Evolutionary conservation across 2,888 invertebrate genomes (phyloP), one percentile per base, ranked within the genome.

Genomic region (Rhogogaster chlorosoma): DNA sequence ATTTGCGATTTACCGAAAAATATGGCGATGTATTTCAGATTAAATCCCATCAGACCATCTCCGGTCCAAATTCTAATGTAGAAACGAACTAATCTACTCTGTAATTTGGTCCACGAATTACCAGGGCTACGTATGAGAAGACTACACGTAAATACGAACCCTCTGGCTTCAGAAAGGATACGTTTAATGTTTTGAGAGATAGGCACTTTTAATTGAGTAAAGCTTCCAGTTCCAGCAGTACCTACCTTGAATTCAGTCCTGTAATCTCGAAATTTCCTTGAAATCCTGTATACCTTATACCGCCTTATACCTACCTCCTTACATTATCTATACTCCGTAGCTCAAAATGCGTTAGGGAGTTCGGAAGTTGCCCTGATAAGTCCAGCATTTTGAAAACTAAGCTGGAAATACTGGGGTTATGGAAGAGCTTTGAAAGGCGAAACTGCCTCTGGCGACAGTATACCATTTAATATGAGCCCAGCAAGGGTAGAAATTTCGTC

Each of bases 161-260:
- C 4, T 26, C 71, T 71, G 12, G 1, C n/a, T 42, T 73, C n/a
- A 12, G n/a, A 29, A 22, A 42, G 42, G 71, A 73, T 73, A n/a
- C n/a, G 22, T 73, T 42, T 22, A 73, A 73, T 42, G 42, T 73
- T 73, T 22, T n/a, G 10, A 70, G 70, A 73, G 12, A 71, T 71
- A 36, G 32, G 9, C 3, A 42, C 71, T 9, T 26, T 12, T 42
- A 22, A 73, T 73, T 73, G 42, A 22, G 29, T 73, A 29, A 70
- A 70, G 10, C 70, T 73, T 42, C 42, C 42, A 15, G 29, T 42
- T 73, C 22, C 32, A 18, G 15, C 18, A 67, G 6, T 7, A 32
- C 32, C 67, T 18, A 32, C 67, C 12, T 18, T 18, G 32, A 32
- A 32, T 67, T 26, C 67, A 15, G 1, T 32, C 15, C 15, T 32